Evolutionary conservation across 2,888 invertebrate genomes (phyloP).

Genomic region (Nomada fabriciana): DNA sequence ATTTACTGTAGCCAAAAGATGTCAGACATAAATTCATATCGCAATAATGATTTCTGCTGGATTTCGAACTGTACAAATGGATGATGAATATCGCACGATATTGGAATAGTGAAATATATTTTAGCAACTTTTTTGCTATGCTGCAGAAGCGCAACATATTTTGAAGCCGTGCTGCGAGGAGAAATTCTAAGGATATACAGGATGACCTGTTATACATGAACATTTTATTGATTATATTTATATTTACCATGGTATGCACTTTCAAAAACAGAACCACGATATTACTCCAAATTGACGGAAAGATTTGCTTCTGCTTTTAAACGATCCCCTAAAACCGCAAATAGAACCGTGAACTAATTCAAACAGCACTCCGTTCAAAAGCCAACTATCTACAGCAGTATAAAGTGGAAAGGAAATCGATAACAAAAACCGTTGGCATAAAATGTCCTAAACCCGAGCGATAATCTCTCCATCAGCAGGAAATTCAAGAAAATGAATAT

Average conservation of each 20-base stretch:
- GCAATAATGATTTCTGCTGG: not conserved
- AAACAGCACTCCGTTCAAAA: too few species aligned
- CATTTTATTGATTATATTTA: too few species aligned
- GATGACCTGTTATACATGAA: too few species aligned
- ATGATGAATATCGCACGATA: not conserved
- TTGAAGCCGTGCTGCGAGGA: not conserved
- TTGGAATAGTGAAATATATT: not conserved
- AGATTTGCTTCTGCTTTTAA: too few species aligned
- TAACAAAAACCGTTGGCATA: not conserved
- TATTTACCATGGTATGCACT: too few species aligned
- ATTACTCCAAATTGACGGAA: too few species aligned
- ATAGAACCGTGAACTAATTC: too few species aligned
- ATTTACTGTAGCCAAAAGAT: not conserved
- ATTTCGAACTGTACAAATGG: not conserved
- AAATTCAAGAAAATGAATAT: constrained; percentile 13
- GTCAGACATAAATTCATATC: not conserved
- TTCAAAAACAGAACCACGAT: too few species aligned
- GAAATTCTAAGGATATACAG: too few species aligned
- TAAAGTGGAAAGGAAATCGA: too few species aligned
- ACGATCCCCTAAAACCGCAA: too few species aligned
- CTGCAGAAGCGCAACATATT: not conserved
- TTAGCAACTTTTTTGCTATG: not conserved
- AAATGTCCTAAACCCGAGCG: not conserved
- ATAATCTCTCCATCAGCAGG: not conserved
- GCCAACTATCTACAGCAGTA: too few species aligned